Evolutionary conservation across 2,797 vertebrate genomes (phyloP).

Genomic region (Scleropages formosus): DNA sequence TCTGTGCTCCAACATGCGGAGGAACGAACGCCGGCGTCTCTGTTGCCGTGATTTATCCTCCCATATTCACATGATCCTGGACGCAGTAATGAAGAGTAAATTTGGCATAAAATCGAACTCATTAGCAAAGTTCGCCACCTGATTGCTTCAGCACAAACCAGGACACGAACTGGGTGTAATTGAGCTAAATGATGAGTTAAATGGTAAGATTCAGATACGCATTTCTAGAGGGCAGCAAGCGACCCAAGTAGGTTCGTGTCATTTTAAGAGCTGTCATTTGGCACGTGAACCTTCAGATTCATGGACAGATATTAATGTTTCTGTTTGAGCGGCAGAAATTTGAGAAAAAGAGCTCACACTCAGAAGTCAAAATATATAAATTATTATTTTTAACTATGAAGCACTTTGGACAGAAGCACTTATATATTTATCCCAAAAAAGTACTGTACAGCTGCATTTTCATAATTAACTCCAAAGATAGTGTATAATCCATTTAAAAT

Average conservation of each 20-base stretch:
- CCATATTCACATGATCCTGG: slow-evolving; percentile 69
- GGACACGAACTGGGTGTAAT: slow-evolving; percentile 84
- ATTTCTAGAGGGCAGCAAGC: neutral
- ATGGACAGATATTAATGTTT: slow-evolving; percentile 56
- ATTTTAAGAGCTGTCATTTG: slow-evolving; percentile 68
- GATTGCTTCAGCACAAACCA: slow-evolving; percentile 90
- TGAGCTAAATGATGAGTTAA: slow-evolving; percentile 75
- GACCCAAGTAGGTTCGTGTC: slow-evolving; percentile 3
- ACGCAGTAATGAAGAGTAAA: slow-evolving; percentile 89
- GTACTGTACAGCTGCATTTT: slow-evolving; percentile 84
- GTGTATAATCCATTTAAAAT: slow-evolving; percentile 98
- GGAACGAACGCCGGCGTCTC: slow-evolving; percentile 34
- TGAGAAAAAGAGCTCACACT: slow-evolving; percentile 52
- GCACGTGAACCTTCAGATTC: slow-evolving; percentile 56
- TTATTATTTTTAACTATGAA: slow-evolving; percentile 69
- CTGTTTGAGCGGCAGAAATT: slow-evolving; percentile 23
- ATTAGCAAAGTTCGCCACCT: slow-evolving; percentile 91
- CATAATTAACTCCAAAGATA: slow-evolving; percentile 99
- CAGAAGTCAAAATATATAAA: slow-evolving; percentile 42
- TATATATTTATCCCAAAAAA: slow-evolving; percentile 77
- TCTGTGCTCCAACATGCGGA: neutral
- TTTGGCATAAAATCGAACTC: slow-evolving; percentile 98
- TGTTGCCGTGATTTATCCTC: slow-evolving; percentile 60
- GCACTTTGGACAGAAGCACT: slow-evolving; percentile 69
- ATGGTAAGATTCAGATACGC: too few relatives aligned